A percentile compares a stretch with the other conserved stretches of the same genome.
phyloP scores from a whole-genome alignment of 1,140 invertebrate species.

The Scaptomyza pallida region DNA sequence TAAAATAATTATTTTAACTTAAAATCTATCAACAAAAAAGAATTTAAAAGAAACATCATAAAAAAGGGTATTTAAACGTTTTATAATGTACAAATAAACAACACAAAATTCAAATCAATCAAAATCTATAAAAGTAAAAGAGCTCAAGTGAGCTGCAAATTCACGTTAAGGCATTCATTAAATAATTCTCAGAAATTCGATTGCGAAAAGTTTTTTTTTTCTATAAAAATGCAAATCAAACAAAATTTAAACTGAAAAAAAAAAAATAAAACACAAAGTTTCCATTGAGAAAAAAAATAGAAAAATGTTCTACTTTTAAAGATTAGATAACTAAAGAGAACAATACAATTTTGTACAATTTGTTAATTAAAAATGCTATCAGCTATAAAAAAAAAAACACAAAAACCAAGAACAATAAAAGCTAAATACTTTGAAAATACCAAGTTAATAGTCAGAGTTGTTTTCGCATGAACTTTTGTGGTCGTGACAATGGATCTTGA shows the following conservation, averaged over 20 bases:
- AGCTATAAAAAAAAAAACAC: slow-evolving; percentile 3
- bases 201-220: neutral
- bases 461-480: slow-evolving; percentile 54
- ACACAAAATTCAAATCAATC: neutral
- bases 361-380: slow-evolving; percentile 39
- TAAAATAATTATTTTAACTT: too few relatives aligned
- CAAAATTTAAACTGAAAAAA: neutral
- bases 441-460: slow-evolving; percentile 41
- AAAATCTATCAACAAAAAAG: neutral
- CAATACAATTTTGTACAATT: slow-evolving; percentile 1
- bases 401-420: slow-evolving; percentile 7
- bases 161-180: neutral
- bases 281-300: neutral
- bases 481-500: slow-evolving; percentile 76
- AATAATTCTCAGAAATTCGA: neutral
- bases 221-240: neutral
- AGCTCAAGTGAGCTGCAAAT: neutral
- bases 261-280: neutral
- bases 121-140: neutral
- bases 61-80: neutral
- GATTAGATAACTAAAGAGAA: slow-evolving; percentile 26
- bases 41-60: too few relatives aligned
- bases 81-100: too few relatives aligned
- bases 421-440: slow-evolving; percentile 21
- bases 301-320: slow-evolving; percentile 3